Conservation (phyloP, 2,888 invertebrate species). For the Crepidodera aurea region DNA sequence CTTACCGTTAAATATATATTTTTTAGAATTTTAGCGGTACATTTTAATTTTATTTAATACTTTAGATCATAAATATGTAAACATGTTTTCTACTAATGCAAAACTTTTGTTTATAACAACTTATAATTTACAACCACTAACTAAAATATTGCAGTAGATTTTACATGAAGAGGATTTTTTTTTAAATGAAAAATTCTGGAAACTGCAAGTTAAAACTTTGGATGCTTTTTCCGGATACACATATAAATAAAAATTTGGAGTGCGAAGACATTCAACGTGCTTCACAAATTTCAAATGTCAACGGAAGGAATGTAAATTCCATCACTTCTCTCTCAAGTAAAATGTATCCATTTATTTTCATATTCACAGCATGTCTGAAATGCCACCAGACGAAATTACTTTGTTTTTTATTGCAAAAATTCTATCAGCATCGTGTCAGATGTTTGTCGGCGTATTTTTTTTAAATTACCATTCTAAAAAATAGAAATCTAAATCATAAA, state of each 20-base stretch:
- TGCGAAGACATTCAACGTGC: not conserved
- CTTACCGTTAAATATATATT: too few species aligned
- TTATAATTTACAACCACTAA: too few species aligned
- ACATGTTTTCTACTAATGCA: too few species aligned
- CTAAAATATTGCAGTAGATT: too few species aligned
- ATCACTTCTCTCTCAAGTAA: not conserved
- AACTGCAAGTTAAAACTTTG: too few species aligned
- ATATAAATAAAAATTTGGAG: not conserved
- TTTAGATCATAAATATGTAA: too few species aligned
- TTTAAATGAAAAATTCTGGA: too few species aligned
- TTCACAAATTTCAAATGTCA: conserved; percentile 4
- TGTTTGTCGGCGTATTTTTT: not conserved
- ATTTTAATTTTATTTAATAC: too few species aligned
- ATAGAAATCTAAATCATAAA: not conserved
- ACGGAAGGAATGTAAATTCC: not conserved
- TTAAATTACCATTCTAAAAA: not conserved
- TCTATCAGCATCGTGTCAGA: not conserved
- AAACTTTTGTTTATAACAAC: too few species aligned
- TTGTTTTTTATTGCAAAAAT: not conserved
- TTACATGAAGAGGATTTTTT: too few species aligned
- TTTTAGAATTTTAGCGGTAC: too few species aligned
- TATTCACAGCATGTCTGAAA: not conserved
- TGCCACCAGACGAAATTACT: not conserved
- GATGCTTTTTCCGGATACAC: not conserved
- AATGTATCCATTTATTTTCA: not conserved